Conservation (phyloP, 2,113 vertebrate genomes). For the Cavia aperea region DNA sequence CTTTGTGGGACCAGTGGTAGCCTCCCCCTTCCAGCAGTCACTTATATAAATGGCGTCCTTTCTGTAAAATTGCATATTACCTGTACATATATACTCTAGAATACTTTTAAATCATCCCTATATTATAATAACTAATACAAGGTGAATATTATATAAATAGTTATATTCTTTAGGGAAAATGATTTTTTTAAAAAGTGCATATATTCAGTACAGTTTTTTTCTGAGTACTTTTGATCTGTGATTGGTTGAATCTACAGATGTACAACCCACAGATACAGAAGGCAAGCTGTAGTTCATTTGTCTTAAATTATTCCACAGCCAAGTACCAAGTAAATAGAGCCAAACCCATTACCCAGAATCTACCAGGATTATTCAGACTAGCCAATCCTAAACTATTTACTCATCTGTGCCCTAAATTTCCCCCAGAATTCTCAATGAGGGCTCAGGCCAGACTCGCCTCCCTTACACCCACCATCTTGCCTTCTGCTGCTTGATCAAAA, state of each 20-base stretch:
- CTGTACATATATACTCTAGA: neutral
- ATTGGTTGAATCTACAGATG: neutral
- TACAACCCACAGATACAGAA: neutral
- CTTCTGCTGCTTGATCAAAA: neutral
- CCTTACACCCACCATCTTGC: neutral
- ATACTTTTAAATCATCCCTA: neutral
- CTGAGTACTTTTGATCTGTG: neutral
- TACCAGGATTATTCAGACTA: neutral
- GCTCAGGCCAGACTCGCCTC: neutral
- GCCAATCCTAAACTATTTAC: neutral
- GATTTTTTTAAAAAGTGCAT: neutral
- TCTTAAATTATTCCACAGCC: neutral
- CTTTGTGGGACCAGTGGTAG: neutral
- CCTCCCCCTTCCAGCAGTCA: neutral
- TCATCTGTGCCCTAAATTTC: neutral
- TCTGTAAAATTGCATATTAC: neutral
- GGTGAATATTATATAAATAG: neutral
- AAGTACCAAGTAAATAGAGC: neutral
- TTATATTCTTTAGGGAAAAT: neutral
- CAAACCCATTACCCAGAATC: neutral
- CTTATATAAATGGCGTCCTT: neutral
- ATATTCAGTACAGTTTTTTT: neutral
- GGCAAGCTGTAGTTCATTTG: neutral
- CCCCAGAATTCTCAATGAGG: neutral
- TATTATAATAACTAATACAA: neutral